Evolutionary conservation across 2,797 vertebrate genomes (phyloP).

Genomic region (Adrianichthys oophorus): DNA sequence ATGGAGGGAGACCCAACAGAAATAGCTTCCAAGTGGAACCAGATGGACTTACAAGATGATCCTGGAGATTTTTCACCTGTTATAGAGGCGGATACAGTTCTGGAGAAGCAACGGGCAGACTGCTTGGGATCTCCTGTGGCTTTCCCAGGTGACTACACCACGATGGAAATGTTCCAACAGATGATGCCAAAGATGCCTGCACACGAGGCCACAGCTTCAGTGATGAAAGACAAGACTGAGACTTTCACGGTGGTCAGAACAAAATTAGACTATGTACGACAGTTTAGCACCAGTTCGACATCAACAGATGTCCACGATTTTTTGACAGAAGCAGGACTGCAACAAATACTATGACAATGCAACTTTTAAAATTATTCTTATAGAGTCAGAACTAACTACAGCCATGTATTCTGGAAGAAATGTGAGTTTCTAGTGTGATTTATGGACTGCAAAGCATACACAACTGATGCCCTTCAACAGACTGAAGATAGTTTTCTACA

Average conservation of each 20-base stretch:
- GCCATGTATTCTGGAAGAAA: too few species aligned
- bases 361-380: too few species aligned
- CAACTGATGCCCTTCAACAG: too few species aligned
- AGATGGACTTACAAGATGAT: neutral
- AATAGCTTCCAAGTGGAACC: neutral
- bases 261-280: constrained; percentile 64
- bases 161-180: constrained; percentile 81
- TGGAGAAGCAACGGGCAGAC: neutral
- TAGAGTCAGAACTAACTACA: too few species aligned
- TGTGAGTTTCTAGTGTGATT: too few species aligned
- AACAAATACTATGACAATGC: too few species aligned
- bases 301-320: neutral
- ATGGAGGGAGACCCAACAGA: constrained; percentile 8
- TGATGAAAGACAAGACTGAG: constrained; percentile 8
- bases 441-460: too few species aligned
- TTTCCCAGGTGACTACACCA: constrained; percentile 77
- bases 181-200: constrained; percentile 16
- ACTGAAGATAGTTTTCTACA: too few species aligned
- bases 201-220: neutral
- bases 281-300: constrained; percentile 44
- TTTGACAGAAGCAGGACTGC: constrained; percentile 8
- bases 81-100: fast-evolving
- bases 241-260: constrained; percentile 16
- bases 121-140: constrained; percentile 13
- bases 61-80: neutral